Evolutionary conservation across 2,797 vertebrate species (phyloP).

Genomic region (Vireo griseus): DNA sequence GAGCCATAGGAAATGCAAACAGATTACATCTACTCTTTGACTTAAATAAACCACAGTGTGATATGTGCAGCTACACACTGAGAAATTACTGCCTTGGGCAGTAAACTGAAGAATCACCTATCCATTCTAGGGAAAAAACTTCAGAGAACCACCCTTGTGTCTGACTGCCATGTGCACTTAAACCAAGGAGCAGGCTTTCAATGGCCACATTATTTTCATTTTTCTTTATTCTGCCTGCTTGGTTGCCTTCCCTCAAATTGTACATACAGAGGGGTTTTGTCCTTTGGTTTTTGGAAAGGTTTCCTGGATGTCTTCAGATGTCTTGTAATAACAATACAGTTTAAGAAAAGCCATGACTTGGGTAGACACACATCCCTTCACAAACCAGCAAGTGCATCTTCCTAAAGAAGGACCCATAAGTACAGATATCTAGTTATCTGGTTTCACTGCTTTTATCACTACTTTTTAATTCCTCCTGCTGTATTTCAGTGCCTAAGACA

Average conservation of each 20-base stretch:
- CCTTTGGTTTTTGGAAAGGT: background rate
- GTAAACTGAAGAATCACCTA: background rate
- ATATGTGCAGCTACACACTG: background rate
- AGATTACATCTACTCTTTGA: background rate
- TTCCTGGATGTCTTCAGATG: background rate
- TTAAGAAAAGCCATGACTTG: background rate
- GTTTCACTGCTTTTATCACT: background rate
- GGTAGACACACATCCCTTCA: background rate
- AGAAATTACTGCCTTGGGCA: background rate
- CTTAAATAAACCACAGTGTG: background rate
- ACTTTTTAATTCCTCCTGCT: background rate
- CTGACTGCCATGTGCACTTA: background rate
- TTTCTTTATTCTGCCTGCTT: background rate
- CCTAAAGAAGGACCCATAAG: background rate
- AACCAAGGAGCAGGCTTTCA: background rate
- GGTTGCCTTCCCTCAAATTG: background rate
- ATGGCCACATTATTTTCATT: background rate
- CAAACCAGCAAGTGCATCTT: background rate
- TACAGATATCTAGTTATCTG: background rate
- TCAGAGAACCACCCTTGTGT: background rate
- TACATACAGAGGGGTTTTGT: background rate
- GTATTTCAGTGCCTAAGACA: background rate
- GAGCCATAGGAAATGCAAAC: conserved; percentile 5
- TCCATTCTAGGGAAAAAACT: background rate
- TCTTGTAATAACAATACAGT: background rate